Base-by-base conservation (phyloP, 2,888 invertebrate genomes). In the Plagodis pulveraria region DNA sequence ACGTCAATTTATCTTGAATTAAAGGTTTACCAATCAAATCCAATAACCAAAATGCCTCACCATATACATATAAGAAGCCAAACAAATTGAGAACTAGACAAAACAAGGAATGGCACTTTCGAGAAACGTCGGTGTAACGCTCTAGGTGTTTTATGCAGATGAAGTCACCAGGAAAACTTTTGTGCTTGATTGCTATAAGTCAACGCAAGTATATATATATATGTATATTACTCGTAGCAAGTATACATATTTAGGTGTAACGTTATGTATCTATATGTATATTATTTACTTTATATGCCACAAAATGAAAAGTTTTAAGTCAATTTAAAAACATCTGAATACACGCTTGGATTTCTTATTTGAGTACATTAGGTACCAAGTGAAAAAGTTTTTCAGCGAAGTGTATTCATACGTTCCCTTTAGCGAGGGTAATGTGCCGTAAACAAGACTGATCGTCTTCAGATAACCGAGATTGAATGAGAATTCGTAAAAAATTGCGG, bases 391-490 rank as follows among this genome's bases (percentile, higher is more conserved):
- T 60, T 60, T 52, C 60, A 49, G 43, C 51, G 49, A 55, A 62
- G 53, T 55, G 55, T 64, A 60, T 50, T 52, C 56, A 48, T 56
- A 49, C 56, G 50, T 56, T 64, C 60, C 59, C 56, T 34, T 53
- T 55, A 51, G 54, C 34, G 52, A 48, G 57, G 59, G 64, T 73
- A 72, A 76, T 71, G 70, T 65, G 63, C 65, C 71, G 74, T 71
- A 67, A 72, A 72, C 68, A 69, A 66, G 70, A 69, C 62, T 69
- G 69, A 71, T 73, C 73, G 67, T 59, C 54, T 62, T 64, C 61
- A 72, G 68, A 71, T 72, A 72, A 71, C 67, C 65, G 65, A 71
- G 57, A 65, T 67, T 66, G 66, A 70, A 70, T 70, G 65, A 62
- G 63, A 69, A 71, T 73, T 69, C 63, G 64, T 64, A 66, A 66